A percentile compares a stretch with the other conserved stretches of the same genome.
These are phyloP conservation scores for Magallana ariakensis DNA, from an alignment of 1,140 invertebrate genomes.

Conservation along the genomic window DNA sequence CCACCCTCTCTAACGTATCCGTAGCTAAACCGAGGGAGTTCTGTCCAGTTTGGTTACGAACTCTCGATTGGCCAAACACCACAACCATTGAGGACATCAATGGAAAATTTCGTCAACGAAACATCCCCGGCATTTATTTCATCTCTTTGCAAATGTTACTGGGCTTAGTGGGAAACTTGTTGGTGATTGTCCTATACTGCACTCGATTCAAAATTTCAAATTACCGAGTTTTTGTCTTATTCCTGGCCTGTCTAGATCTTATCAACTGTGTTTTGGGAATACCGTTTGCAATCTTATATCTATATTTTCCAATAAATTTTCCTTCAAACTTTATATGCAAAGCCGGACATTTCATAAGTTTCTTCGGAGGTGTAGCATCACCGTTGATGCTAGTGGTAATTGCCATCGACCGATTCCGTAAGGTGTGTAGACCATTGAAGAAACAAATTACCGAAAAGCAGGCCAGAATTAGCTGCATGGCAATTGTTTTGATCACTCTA, in stretches of 20 bases:
- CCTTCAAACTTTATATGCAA: conserved; percentile 46
- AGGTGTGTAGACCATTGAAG: conserved; percentile 49
- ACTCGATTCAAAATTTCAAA: conserved; percentile 43
- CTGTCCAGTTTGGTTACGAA: conserved; percentile 8
- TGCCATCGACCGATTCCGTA: conserved; percentile 50
- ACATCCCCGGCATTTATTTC: conserved; percentile 43
- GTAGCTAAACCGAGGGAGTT: neutral
- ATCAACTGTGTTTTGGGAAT: conserved; percentile 52
- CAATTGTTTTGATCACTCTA: conserved; percentile 26
- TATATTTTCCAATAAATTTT: conserved; percentile 45
- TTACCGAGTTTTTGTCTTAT: conserved; percentile 53
- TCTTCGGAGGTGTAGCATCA: conserved; percentile 46
- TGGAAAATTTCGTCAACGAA: conserved; percentile 3
- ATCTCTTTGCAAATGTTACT: conserved; percentile 40
- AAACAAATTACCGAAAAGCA: conserved; percentile 44
- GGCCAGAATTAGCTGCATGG: conserved; percentile 25
- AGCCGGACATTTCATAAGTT: conserved; percentile 49
- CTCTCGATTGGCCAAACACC: neutral
- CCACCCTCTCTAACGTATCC: neutral
- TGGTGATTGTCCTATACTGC: conserved; percentile 44
- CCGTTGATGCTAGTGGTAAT: conserved; percentile 49
- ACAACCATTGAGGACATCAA: conserved; percentile 34
- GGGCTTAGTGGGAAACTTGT: conserved; percentile 42
- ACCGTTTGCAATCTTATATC: conserved; percentile 52
- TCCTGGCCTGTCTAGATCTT: conserved; percentile 54